Evolutionary conservation across 2,113 vertebrate species (phyloP), one percentile per base, ranked within the genome.

Genomic region (human): DNA sequence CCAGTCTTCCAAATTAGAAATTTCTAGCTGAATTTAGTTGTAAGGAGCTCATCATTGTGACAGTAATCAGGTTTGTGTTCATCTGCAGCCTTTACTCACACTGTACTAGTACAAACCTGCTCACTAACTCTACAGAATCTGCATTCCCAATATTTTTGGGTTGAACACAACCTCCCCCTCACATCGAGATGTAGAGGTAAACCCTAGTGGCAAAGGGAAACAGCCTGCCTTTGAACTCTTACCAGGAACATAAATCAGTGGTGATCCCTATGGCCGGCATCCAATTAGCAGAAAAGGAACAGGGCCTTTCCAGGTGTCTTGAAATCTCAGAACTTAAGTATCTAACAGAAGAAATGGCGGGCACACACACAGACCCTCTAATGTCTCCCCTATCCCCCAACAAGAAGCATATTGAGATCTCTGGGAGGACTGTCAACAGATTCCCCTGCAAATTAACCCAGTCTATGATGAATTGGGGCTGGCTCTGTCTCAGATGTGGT

Each of bases 281-380:
- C 94, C 75, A 55, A 5, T 90, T 90, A 95, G 79, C 50, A 90
- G 64, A 55, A 45, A 94, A 88, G 64, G 55, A 86, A n/a, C 84
- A 52, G 25, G 73, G 45, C 18, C 73, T 92, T 76, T 55, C 5
- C 43, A 64, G 75, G 55, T 64, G 43, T 94, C 50, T 59, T 57
- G 22, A 88, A 94, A 89, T 78, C 70, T 90, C 93, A 93, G 57
- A 80, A 50, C 45, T 40, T n/a, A 76, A 84, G 90, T n/a, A 76
- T 3, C 32, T 64, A 92, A 50, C 0, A 27, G 40, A 68, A 90
- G 52, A 90, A 70, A 72, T 13, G 59, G 57, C 57, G 22, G 30
- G 22, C 4, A 5, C 9, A 10, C 17, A 22, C 68, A 72, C 68
- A 72, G n/a, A 72, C n/a, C 48, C 48, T 12, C 48, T 10, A 20